Base-by-base conservation (phyloP, 2,888 invertebrate species). In the Halictus quadricinctus region DNA sequence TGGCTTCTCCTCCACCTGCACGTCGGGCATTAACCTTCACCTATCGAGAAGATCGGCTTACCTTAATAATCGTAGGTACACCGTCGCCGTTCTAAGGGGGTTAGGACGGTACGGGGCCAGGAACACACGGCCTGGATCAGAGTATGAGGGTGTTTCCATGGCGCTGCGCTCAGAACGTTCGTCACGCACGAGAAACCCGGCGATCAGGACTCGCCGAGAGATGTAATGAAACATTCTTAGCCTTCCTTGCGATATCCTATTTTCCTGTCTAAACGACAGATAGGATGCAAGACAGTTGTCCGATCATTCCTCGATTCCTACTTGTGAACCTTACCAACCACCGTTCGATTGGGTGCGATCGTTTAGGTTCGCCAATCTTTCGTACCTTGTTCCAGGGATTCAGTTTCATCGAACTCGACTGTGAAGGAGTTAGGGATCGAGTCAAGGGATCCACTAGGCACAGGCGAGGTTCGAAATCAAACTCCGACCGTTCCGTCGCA, bases 201-300 rank as follows among this genome's bases (percentile, higher is more conserved):
- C 87, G 91, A 91, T 90, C 86, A 90, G 90, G 92, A 91, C 91
- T 88, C 90, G 88, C 87, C 64, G 90, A 86, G 87, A 92, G 89
- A 92, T 94, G 91, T 93, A 94, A 94, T 94, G 93, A 94, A 94
- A 93, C 92, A 91, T 92, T 94, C 92, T 93, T 91, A 93, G 88
- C 6, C 60, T 54, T 60, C 58, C 46, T 6, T 10, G 15, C 4
- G 50, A 46, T 2, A 29, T 43, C 48, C 29, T 46, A n/a, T 13
- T 78, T 48, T 66, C 64, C 21, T 41, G 41, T 43, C 3, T 21
- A 29, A 64, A 64, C 3, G 64, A 64, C 29, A 29, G 29, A 29
- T 64, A 15, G 36, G 2, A 18, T 36, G 3, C 18, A 10, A 21
- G 36, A 36, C 66, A 18, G 29, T 10, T 36, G 66, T 36, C 36